A percentile compares a stretch with the other conserved stretches of the same genome.
Evolutionary conservation across 2,888 invertebrate species (phyloP).

Genomic region (Ceriagrion tenellum): DNA sequence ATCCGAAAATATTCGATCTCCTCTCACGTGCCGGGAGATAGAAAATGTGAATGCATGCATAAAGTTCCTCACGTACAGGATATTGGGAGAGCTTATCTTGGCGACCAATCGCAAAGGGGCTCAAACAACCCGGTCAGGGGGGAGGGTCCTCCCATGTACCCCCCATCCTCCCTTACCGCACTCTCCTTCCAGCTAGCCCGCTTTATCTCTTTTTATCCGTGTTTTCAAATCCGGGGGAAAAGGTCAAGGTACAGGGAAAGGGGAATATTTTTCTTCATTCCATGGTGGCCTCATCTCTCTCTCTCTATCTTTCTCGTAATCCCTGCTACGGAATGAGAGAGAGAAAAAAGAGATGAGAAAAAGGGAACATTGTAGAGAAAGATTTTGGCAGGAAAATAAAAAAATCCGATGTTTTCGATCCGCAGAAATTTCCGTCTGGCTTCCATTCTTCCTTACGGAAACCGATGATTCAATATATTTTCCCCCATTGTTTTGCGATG

Average conservation of each 20-base stretch:
- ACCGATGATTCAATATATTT: neutral
- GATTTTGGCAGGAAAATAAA: neutral
- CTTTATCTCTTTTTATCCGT: constrained; percentile 1
- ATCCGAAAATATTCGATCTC: constrained; percentile 1
- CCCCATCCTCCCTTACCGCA: neutral
- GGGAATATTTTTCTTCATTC: neutral
- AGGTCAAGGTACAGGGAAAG: neutral
- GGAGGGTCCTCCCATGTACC: neutral
- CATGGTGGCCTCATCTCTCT: neutral
- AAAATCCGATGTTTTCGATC: neutral
- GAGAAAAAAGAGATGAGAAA: neutral
- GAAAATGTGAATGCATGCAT: constrained; percentile 21
- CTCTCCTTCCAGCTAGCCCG: neutral
- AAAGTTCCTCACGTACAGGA: constrained; percentile 30
- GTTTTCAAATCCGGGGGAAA: neutral
- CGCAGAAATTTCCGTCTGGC: neutral
- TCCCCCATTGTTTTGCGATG: neutral
- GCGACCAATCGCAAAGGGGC: constrained; percentile 28
- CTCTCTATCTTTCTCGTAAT: neutral
- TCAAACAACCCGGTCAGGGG: neutral
- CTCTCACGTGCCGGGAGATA: neutral
- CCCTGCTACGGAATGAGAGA: neutral
- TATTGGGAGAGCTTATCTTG: constrained; percentile 36
- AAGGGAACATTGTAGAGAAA: neutral
- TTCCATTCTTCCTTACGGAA: neutral